Conservation (phyloP, 2,888 invertebrate species). For the Drosophila colorata region DNA sequence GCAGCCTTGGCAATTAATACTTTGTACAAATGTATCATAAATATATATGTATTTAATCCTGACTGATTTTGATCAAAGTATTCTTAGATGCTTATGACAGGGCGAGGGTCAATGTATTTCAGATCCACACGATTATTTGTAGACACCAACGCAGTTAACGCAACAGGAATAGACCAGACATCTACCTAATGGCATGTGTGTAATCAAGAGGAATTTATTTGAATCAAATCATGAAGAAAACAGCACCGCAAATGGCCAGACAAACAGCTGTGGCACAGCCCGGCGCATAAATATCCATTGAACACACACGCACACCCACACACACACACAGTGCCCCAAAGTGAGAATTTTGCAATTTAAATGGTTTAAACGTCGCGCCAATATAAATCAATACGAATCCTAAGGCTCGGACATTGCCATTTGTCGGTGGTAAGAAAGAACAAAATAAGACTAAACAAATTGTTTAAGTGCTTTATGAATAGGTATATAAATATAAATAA, state of each 20-base stretch:
- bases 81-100: background rate
- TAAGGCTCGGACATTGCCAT: slow-evolving; percentile 29
- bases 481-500: slow-evolving; percentile 22
- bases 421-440: slow-evolving; percentile 31
- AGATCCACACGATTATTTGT: slow-evolving; percentile 3
- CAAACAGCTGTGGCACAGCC: slow-evolving; percentile 43
- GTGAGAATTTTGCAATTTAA: slow-evolving; percentile 56
- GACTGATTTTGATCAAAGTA: background rate
- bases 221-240: slow-evolving; percentile 29
- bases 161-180: slow-evolving; percentile 19
- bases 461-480: slow-evolving; percentile 21
- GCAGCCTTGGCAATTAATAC: no score
- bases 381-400: slow-evolving; percentile 51
- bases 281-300: slow-evolving; percentile 47
- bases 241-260: slow-evolving; percentile 5
- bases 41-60: no score
- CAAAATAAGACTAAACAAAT: slow-evolving; percentile 33
- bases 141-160: background rate
- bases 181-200: slow-evolving; percentile 54
- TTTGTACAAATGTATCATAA: no score
- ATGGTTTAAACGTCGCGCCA: slow-evolving; percentile 55
- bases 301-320: no score
- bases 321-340: slow-evolving; percentile 21
- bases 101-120: slow-evolving; percentile 5
- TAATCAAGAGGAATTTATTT: slow-evolving; percentile 67